These are phyloP conservation scores for Cebidichthys violaceus DNA, from an alignment of 2,113 vertebrate genomes.

Conservation along the genomic window DNA sequence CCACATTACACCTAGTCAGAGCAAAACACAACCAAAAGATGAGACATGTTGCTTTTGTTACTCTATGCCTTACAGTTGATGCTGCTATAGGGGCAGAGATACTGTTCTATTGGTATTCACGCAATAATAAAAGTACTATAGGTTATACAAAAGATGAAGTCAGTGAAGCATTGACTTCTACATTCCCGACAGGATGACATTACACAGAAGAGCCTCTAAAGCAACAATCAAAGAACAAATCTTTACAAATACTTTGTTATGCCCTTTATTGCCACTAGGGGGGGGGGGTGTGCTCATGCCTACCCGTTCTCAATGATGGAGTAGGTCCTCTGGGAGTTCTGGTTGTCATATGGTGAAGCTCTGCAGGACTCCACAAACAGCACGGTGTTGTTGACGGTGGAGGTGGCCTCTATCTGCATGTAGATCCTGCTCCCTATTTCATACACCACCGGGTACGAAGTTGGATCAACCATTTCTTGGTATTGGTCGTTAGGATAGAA, in stretches of 20 bases:
- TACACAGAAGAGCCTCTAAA: not conserved
- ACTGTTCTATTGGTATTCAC: not conserved
- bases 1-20: constrained; percentile 69
- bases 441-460: constrained; percentile 71
- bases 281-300: not conserved
- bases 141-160: not conserved
- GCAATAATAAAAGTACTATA: not conserved
- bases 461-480: constrained; percentile 29
- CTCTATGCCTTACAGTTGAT: not conserved
- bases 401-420: constrained; percentile 74
- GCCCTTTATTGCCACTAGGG: not conserved
- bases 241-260: not conserved
- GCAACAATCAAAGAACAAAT: too few species aligned
- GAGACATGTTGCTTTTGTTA: not conserved
- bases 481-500: constrained; percentile 70
- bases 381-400: constrained; percentile 69
- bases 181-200: not conserved
- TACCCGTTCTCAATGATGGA: constrained; percentile 82
- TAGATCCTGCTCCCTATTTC: constrained; percentile 63
- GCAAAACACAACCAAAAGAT: not conserved
- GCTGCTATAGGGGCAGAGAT: not conserved
- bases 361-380: constrained; percentile 83
- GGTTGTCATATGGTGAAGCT: constrained; percentile 79
- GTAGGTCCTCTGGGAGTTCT: constrained; percentile 68
- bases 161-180: not conserved